Evolutionary conservation across 1,140 invertebrate species (phyloP).

Genomic region (Meteorus sp.): DNA sequence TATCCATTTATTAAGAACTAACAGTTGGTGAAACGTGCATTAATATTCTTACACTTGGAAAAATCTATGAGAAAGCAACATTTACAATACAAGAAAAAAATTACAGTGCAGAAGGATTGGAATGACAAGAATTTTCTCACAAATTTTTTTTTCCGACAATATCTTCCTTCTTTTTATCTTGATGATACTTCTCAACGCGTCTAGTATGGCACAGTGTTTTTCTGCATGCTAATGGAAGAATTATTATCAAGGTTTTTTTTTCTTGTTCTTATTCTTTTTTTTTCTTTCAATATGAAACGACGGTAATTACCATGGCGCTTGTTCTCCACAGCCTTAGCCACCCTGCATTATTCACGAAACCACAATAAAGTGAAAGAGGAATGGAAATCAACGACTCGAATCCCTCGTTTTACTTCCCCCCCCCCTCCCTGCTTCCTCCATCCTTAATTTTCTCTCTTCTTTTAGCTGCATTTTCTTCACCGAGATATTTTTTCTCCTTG

Average conservation of each 20-base stretch:
- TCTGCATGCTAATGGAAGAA: neutral
- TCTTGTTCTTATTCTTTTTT: too few relatives aligned
- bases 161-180: neutral
- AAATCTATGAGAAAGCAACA: too few relatives aligned
- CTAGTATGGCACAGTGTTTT: neutral
- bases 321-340: neutral
- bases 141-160: neutral
- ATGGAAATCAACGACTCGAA: neutral
- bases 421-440: neutral
- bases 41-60: too few relatives aligned
- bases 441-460: neutral
- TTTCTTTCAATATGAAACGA: constrained; percentile 7
- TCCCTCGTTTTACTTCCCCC: neutral
- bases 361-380: neutral
- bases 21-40: too few relatives aligned
- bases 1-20: too few relatives aligned
- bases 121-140: too few relatives aligned
- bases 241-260: constrained; percentile 1
- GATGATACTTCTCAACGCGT: neutral
- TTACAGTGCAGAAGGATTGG: too few relatives aligned
- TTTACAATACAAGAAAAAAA: too few relatives aligned
- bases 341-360: neutral
- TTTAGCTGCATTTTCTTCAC: neutral
- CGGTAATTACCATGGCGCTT: constrained; percentile 4
- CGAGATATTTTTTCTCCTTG: neutral